Evolutionary conservation across 2,888 invertebrate genomes (phyloP).

Genomic region (Zygothrica quintamaculata): DNA sequence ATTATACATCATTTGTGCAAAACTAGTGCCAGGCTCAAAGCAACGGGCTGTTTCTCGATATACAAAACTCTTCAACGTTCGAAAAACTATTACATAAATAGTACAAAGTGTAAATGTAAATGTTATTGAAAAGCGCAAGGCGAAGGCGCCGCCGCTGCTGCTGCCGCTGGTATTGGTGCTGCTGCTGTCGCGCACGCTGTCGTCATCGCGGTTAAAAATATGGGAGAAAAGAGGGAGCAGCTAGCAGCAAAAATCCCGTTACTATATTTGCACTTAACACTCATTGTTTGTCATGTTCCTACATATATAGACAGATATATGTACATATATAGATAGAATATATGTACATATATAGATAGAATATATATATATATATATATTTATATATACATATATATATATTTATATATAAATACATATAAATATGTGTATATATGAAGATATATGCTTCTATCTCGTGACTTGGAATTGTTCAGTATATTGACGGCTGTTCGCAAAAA

Average conservation of each 20-base stretch:
- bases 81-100: constrained; percentile 77
- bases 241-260: constrained; percentile 50
- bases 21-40: constrained; percentile 47
- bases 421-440: constrained; percentile 22
- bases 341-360: constrained; percentile 4
- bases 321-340: constrained; percentile 1
- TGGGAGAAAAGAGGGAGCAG: constrained; percentile 56
- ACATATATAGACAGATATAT: constrained; percentile 7
- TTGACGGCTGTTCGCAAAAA: constrained; percentile 61
- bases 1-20: constrained; percentile 56
- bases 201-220: constrained; percentile 71
- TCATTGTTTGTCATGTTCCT: constrained; percentile 51
- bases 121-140: constrained; percentile 74
- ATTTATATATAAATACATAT: background rate
- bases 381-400: too few relatives aligned
- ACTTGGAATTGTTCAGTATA: constrained; percentile 59
- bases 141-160: constrained; percentile 61
- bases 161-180: constrained; percentile 39
- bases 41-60: constrained; percentile 34
- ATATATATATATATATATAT: too few relatives aligned
- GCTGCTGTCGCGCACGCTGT: constrained; percentile 65
- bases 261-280: constrained; percentile 59
- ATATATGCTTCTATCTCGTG: constrained; percentile 56
- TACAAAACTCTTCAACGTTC: constrained; percentile 57
- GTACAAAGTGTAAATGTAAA: constrained; percentile 78